Evolutionary conservation across 2,888 invertebrate species (phyloP).

Genomic region (Teleogryllus oceanicus): DNA sequence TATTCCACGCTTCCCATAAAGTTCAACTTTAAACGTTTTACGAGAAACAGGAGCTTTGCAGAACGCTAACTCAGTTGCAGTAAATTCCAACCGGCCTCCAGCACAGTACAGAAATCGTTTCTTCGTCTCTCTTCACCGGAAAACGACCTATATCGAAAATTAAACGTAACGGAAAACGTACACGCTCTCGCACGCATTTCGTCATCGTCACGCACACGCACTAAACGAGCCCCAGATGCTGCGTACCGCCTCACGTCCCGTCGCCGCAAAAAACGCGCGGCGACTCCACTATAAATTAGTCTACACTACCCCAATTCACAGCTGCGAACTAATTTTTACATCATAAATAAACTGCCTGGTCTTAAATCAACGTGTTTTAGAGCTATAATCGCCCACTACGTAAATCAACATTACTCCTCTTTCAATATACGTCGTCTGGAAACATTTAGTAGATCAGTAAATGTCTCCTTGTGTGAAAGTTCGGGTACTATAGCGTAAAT

Average conservation of each 20-base stretch:
- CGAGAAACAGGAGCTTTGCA: neutral
- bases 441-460: conserved; percentile 18
- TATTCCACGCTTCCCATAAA: too few species aligned
- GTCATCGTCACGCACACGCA: neutral
- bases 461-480: conserved; percentile 18
- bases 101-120: neutral
- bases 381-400: conserved; percentile 18
- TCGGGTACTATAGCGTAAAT: conserved; percentile 5
- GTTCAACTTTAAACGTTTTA: too few species aligned
- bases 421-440: conserved; percentile 18
- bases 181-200: neutral
- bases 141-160: neutral
- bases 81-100: neutral
- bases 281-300: neutral
- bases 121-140: neutral
- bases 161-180: neutral
- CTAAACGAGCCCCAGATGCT: neutral
- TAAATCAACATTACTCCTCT: conserved; percentile 18
- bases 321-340: conserved; percentile 18
- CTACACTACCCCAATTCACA: conserved; percentile 18
- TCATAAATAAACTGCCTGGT: neutral
- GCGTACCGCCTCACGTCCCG: neutral
- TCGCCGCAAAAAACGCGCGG: neutral
- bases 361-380: conserved; percentile 18
- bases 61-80: neutral